Conservation (phyloP, 2,888 invertebrate species). For the Ophraella communa region DNA sequence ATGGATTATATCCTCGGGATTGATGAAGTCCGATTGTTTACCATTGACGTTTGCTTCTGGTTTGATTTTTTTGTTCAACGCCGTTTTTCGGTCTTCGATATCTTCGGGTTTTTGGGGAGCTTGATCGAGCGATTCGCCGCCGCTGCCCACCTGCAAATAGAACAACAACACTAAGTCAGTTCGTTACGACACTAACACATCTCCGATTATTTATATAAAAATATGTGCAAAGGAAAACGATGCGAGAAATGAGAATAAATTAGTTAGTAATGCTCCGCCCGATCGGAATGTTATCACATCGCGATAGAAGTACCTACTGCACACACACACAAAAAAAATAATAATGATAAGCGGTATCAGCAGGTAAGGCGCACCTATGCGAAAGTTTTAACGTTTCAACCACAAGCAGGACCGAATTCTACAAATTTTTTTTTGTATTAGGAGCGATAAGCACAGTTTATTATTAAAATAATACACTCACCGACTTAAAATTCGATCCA, state of each 20-base stretch:
- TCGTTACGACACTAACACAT: too few species aligned
- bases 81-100: slow-evolving; percentile 33
- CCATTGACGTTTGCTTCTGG: slow-evolving; percentile 34
- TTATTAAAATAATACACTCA: background rate
- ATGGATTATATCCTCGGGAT: slow-evolving; percentile 59
- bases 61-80: slow-evolving; percentile 38
- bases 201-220: too few species aligned
- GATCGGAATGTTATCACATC: slow-evolving; percentile 39
- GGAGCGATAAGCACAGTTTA: background rate
- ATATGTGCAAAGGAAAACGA: too few species aligned
- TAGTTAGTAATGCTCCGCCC: slow-evolving; percentile 44
- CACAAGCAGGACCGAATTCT: slow-evolving; percentile 18
- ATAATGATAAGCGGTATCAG: slow-evolving; percentile 40
- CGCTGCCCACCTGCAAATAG: slow-evolving; percentile 52
- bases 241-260: slow-evolving; percentile 31
- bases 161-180: too few species aligned
- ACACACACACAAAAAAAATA: too few species aligned
- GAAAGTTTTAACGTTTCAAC: slow-evolving; percentile 24
- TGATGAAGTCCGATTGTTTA: slow-evolving; percentile 61
- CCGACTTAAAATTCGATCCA: too few species aligned
- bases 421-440: slow-evolving; percentile 1
- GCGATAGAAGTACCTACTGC: slow-evolving; percentile 31
- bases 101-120: slow-evolving; percentile 35
- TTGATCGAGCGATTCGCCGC: slow-evolving; percentile 39
- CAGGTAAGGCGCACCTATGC: slow-evolving; percentile 47